Percentiles rank a stretch among this genome's conserved stretches.
Evolutionary conservation across 2,113 vertebrate genomes (phyloP).

Genomic region (Enhydra lutris): DNA sequence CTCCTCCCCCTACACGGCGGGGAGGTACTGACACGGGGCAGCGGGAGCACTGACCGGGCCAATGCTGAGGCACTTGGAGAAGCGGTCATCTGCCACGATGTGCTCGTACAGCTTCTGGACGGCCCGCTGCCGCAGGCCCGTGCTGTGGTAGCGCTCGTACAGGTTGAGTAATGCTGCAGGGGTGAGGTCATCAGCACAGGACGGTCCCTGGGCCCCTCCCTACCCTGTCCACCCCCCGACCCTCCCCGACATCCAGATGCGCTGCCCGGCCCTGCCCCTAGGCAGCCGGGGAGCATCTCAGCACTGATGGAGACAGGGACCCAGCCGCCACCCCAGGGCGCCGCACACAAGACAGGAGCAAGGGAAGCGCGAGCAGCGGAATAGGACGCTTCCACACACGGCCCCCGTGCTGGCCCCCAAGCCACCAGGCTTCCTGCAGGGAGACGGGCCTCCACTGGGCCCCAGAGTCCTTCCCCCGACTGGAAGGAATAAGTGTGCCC

Average conservation of each 20-base stretch:
- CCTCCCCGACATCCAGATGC: not conserved
- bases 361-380: fast-evolving
- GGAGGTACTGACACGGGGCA: not conserved
- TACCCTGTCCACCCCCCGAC: not conserved
- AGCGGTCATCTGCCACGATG: conserved; percentile 92
- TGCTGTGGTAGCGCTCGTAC: conserved; percentile 91
- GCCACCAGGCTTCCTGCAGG: too few species aligned
- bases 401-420: not conserved
- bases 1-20: not conserved
- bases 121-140: conserved; percentile 83
- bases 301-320: not conserved
- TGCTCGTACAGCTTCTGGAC: conserved; percentile 89
- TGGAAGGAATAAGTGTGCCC: not conserved
- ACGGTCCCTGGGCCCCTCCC: too few species aligned
- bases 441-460: not conserved
- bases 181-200: fast-evolving
- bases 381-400: not conserved
- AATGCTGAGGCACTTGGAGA: conserved; percentile 94
- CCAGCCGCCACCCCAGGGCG: not conserved
- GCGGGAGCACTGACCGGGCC: conserved; percentile 86
- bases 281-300: not conserved
- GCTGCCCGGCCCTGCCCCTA: not conserved
- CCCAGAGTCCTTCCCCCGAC: not conserved
- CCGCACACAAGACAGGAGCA: not conserved
- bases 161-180: conserved; percentile 88